A percentile compares a stretch with the other conserved stretches of the same genome.
Conservation (phyloP, 2,113 vertebrate genomes). For the Cebus imitator region DNA sequence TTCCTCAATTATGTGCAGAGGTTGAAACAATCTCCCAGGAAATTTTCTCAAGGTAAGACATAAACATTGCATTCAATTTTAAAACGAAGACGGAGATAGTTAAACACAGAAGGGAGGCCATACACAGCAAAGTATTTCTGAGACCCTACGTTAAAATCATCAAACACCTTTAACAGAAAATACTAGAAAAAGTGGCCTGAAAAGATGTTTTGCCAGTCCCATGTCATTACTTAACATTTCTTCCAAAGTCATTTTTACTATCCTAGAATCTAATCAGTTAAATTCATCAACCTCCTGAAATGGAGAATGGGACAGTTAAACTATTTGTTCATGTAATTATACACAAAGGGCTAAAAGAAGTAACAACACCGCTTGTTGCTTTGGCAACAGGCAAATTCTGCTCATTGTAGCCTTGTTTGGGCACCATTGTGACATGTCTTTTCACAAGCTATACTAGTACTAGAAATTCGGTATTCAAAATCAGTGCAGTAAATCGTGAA, state of each 20-base stretch:
- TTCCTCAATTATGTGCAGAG: background rate
- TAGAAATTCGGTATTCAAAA: slow-evolving; percentile 24
- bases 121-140: background rate
- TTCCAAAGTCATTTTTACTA: background rate
- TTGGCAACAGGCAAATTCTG: background rate
- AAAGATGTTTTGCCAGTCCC: background rate
- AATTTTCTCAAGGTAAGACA: background rate
- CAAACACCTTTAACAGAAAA: background rate
- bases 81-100: background rate
- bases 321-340: background rate
- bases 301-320: background rate
- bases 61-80: background rate
- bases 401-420: background rate
- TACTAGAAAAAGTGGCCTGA: background rate
- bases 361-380: background rate
- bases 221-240: background rate
- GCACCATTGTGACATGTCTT: background rate
- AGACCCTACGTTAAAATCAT: background rate
- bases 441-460: background rate
- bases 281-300: background rate
- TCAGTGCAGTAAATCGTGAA: background rate
- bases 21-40: background rate
- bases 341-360: background rate
- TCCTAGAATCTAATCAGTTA: background rate
- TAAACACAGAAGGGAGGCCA: background rate